phyloP scores from a whole-genome alignment of 2,888 invertebrate species.

The Stenichneumon culpator region DNA sequence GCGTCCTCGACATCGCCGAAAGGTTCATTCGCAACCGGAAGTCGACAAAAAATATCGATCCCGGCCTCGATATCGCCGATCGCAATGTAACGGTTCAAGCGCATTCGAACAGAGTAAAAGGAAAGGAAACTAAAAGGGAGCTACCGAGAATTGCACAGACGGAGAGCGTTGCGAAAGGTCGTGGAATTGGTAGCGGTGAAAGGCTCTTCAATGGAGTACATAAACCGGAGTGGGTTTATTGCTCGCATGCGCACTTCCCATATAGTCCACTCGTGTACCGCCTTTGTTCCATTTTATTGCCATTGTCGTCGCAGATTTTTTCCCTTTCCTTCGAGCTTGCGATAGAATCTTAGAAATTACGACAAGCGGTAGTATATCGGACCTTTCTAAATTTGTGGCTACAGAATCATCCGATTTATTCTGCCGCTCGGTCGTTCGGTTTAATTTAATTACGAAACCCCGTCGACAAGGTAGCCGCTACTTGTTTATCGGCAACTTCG shows the following conservation, averaged over 20 bases:
- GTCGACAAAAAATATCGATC: background rate
- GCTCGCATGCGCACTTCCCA: slow-evolving; percentile 58
- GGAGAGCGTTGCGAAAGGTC: slow-evolving; percentile 56
- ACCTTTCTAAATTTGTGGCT: background rate
- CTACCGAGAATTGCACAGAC: background rate
- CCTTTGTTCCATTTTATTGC: slow-evolving; percentile 37
- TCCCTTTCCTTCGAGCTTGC: background rate
- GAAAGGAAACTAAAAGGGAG: background rate
- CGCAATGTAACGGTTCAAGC: background rate
- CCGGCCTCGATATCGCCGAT: background rate
- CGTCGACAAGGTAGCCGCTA: background rate
- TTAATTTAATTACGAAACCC: background rate
- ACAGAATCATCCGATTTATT: background rate
- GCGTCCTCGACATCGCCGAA: background rate
- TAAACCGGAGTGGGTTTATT: slow-evolving; percentile 56
- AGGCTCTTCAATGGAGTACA: slow-evolving; percentile 54
- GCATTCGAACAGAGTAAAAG: background rate
- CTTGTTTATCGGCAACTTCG: background rate
- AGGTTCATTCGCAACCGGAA: background rate
- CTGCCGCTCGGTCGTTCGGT: background rate
- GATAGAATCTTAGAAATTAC: background rate
- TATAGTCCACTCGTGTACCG: slow-evolving; percentile 16
- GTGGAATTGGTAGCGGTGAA: slow-evolving; percentile 64
- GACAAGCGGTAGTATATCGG: background rate
- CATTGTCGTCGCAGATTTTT: slow-evolving; percentile 24